Conservation (phyloP, 2,797 vertebrate species). For the Pseudocheirus occidentalis region DNA sequence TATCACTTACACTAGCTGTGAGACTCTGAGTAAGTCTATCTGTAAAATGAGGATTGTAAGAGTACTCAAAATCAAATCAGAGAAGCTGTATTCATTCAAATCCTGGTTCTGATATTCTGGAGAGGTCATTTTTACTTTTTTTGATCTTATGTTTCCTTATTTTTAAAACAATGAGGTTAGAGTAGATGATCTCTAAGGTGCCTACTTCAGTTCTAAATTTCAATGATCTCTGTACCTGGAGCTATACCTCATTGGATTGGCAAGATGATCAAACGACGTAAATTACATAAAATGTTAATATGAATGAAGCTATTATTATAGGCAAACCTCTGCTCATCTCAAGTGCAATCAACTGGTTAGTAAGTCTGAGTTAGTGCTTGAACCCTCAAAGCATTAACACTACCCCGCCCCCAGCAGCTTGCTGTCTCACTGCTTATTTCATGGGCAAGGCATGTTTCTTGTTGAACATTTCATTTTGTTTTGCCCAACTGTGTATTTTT, state of each 20-base stretch:
- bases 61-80: not conserved
- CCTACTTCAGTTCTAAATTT: not conserved
- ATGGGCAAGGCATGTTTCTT: not conserved
- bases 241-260: not conserved
- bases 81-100: not conserved
- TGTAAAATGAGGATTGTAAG: not conserved
- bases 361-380: not conserved
- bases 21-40: not conserved
- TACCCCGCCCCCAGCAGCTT: not conserved
- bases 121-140: not conserved
- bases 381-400: not conserved
- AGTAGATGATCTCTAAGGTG: not conserved
- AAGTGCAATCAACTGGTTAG: not conserved
- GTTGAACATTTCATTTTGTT: not conserved
- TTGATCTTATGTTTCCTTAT: not conserved
- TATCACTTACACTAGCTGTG: not conserved
- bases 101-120: not conserved
- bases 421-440: not conserved
- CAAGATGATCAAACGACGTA: not conserved
- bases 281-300: not conserved
- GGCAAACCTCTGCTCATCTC: not conserved
- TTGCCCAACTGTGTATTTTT: not conserved
- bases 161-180: not conserved
- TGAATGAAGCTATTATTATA: too few relatives aligned
- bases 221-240: not conserved